Conservation (phyloP, 2,113 vertebrate genomes). For the Muntiacus muntjak region DNA sequence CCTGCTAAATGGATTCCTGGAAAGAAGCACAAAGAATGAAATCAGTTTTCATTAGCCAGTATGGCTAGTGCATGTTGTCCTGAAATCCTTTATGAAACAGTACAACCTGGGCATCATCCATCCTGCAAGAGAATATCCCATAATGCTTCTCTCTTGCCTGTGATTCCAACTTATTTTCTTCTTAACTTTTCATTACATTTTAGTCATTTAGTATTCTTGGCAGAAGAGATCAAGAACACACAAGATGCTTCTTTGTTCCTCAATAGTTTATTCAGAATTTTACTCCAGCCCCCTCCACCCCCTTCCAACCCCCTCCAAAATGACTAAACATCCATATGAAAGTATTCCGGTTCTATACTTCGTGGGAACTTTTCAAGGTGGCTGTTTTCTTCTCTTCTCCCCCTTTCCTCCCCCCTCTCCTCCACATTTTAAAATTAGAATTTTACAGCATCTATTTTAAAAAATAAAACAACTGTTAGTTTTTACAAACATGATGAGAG, state of each 20-base stretch:
- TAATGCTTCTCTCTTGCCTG: not conserved
- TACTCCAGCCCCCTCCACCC: not conserved
- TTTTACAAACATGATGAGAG: conserved; percentile 74
- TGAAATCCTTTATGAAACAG: not conserved
- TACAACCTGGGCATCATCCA: not conserved
- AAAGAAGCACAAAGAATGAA: conserved; percentile 1
- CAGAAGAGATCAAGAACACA: conserved; percentile 5
- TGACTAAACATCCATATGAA: not conserved
- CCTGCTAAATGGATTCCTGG: not conserved
- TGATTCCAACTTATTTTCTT: conserved; percentile 15
- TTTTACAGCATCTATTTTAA: not conserved
- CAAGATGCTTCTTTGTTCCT: conserved; percentile 25
- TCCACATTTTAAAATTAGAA: conserved; percentile 44
- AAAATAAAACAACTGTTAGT: not conserved
- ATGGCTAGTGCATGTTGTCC: not conserved
- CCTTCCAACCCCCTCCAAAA: not conserved
- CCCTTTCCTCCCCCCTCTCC: not conserved
- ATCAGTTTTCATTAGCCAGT: conserved; percentile 17
- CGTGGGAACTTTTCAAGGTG: not conserved
- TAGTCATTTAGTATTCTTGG: conserved; percentile 36
- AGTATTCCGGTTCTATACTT: not conserved
- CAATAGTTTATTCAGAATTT: conserved; percentile 21
- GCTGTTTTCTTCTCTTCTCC: not conserved
- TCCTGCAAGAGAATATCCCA: not conserved
- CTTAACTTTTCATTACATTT: not conserved